phyloP scores from a whole-genome alignment of 2,113 vertebrate genomes.

The Chrysemys picta region DNA sequence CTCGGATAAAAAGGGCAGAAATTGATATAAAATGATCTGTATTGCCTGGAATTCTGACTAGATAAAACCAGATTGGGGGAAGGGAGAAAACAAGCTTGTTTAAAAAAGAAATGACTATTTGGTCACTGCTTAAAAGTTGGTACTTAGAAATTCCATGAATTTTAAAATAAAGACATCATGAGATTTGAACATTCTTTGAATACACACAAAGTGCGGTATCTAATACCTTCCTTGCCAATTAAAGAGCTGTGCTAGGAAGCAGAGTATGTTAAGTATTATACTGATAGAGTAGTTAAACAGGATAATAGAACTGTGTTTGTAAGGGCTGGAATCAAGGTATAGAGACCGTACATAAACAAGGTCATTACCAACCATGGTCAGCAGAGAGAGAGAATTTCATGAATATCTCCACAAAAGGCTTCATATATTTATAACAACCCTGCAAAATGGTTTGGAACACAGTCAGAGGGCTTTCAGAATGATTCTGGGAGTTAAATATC shows the following conservation, averaged over 20 bases:
- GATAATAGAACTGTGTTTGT: conserved; percentile 64
- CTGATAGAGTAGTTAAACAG: conserved; percentile 66
- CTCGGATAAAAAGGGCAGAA: not conserved
- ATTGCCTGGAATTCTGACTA: not conserved
- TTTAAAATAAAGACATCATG: conserved; percentile 67
- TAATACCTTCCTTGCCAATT: conserved; percentile 59
- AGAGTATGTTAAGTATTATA: conserved; percentile 10
- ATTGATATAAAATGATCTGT: not conserved
- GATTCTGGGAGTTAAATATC: conserved; percentile 23
- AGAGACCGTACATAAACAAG: conserved; percentile 69
- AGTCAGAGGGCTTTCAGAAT: conserved; percentile 37
- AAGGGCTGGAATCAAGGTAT: conserved; percentile 60
- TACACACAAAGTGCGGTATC: not conserved
- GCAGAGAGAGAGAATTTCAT: conserved; percentile 67
- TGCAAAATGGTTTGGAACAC: conserved; percentile 48
- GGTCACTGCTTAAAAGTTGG: conserved; percentile 56
- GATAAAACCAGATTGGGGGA: not conserved
- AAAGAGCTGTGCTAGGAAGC: conserved; percentile 55
- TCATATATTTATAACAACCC: conserved; percentile 67
- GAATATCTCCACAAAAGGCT: conserved; percentile 66
- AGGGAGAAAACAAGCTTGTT: not conserved
- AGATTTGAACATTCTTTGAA: conserved; percentile 59
- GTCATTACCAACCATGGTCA: conserved; percentile 65
- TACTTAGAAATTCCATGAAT: conserved; percentile 77
- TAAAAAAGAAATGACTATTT: conserved; percentile 34